A percentile compares a stretch with the other conserved stretches of the same genome.
phyloP scores from a whole-genome alignment of 2,888 invertebrate genomes.

The Chloroclysta siterata region DNA sequence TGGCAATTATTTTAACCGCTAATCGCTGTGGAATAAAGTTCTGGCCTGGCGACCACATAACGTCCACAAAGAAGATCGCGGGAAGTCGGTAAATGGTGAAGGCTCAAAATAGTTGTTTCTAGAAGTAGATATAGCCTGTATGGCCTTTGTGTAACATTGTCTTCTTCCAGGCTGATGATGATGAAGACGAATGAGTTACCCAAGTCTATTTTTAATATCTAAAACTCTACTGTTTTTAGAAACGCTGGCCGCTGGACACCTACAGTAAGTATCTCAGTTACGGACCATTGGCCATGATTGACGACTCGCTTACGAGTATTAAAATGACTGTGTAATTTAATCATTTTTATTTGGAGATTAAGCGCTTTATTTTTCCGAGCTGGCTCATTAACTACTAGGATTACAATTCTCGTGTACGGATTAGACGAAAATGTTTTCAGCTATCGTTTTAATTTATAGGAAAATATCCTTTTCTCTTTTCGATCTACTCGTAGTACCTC shows the following conservation, averaged over 20 bases:
- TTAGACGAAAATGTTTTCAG: neutral
- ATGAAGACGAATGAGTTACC: neutral
- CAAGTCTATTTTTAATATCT: constrained; percentile 9
- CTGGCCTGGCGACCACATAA: too few species aligned
- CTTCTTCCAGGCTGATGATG: neutral
- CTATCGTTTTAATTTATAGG: neutral
- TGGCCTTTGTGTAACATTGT: neutral
- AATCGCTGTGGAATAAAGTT: too few species aligned
- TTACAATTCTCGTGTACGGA: neutral
- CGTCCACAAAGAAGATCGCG: too few species aligned
- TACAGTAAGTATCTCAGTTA: constrained; percentile 28
- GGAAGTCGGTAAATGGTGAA: too few species aligned
- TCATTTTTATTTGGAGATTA: constrained; percentile 30
- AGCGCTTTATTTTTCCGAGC: constrained; percentile 14
- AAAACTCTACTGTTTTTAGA: constrained; percentile 8
- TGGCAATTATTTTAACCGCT: too few species aligned
- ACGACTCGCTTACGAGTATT: constrained; percentile 31
- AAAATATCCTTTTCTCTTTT: neutral
- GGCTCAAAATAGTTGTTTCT: too few species aligned
- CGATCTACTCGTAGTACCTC: too few species aligned
- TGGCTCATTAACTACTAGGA: constrained; percentile 10
- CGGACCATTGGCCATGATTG: constrained; percentile 36
- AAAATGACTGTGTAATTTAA: constrained; percentile 14
- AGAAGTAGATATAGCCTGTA: too few species aligned
- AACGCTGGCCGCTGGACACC: constrained; percentile 8